phyloP scores from a whole-genome alignment of 2,797 vertebrate genomes.

The Valencia hispanica region DNA sequence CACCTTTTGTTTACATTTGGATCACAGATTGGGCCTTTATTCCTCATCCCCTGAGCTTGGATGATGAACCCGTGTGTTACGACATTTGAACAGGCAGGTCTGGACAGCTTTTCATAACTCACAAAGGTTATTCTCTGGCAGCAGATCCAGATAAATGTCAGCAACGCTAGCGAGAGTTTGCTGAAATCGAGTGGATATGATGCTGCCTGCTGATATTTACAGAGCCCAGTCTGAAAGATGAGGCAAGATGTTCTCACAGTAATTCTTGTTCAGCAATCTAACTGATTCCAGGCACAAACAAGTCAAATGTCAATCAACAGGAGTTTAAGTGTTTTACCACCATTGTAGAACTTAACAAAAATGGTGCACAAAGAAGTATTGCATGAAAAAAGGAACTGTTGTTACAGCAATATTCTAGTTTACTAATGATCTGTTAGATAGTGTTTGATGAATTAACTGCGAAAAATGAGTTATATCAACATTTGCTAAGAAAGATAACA shows the following conservation, averaged over 20 bases:
- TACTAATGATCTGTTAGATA: not conserved
- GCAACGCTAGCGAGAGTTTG: constrained; percentile 48
- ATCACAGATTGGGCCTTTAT: constrained; percentile 58
- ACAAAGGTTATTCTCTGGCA: constrained; percentile 75
- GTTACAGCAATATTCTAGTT: not conserved
- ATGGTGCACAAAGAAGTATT: not conserved
- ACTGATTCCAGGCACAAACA: constrained; percentile 18
- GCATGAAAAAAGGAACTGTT: not conserved
- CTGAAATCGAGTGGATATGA: constrained; percentile 68
- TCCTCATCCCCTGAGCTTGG: constrained; percentile 41
- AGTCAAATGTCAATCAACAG: constrained; percentile 36
- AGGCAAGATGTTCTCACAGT: constrained; percentile 29
- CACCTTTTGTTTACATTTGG: constrained; percentile 51
- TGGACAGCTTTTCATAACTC: constrained; percentile 69
- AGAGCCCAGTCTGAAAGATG: constrained; percentile 36
- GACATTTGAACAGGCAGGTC: constrained; percentile 71
- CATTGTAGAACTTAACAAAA: not conserved
- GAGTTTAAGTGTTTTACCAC: constrained; percentile 1
- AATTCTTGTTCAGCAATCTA: constrained; percentile 26
- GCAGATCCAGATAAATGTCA: constrained; percentile 78
- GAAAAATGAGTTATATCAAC: not conserved
- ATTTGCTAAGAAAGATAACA: not conserved
- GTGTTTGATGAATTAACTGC: not conserved
- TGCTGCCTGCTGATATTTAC: constrained; percentile 70
- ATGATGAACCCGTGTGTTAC: constrained; percentile 73